Percentiles rank a stretch among this genome's conserved stretches.
Conservation (phyloP, 2,888 invertebrate species). For the Sphaeridia pumilis region DNA sequence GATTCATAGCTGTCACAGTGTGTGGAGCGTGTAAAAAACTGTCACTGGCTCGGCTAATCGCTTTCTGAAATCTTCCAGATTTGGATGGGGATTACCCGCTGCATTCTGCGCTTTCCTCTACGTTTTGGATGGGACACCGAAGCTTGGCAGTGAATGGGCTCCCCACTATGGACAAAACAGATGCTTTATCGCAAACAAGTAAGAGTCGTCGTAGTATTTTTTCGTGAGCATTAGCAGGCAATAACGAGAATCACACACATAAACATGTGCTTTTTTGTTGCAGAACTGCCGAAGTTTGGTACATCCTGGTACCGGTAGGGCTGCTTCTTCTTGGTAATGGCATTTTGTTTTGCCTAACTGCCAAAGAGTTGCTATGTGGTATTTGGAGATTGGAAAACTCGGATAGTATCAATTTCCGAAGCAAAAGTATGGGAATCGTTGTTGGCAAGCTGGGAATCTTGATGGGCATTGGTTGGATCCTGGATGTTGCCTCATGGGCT, state of each 20-base stretch:
- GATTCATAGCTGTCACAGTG: no score
- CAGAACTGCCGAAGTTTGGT: slow-evolving; percentile 32
- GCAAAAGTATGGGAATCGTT: slow-evolving; percentile 35
- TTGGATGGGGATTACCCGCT: slow-evolving; percentile 34
- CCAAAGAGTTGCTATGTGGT: slow-evolving; percentile 34
- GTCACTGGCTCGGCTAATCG: no score
- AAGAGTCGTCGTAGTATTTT: slow-evolving; percentile 3
- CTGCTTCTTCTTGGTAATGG: slow-evolving; percentile 31
- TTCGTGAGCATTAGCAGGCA: background rate
- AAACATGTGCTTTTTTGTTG: slow-evolving; percentile 1
- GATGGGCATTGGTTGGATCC: slow-evolving; percentile 36
- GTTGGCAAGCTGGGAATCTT: slow-evolving; percentile 35
- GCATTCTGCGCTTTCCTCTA: slow-evolving; percentile 32
- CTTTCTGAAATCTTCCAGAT: slow-evolving; percentile 18
- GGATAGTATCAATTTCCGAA: slow-evolving; percentile 30
- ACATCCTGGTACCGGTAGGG: slow-evolving; percentile 34
- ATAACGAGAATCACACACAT: background rate
- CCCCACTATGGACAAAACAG: slow-evolving; percentile 30
- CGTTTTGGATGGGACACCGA: slow-evolving; percentile 18
- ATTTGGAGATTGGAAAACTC: slow-evolving; percentile 35
- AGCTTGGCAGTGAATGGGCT: background rate
- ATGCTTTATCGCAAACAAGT: slow-evolving; percentile 35
- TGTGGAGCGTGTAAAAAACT: no score
- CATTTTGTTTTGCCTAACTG: slow-evolving; percentile 34
- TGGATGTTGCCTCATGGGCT: slow-evolving; percentile 33